These are phyloP conservation scores for Troilus luridus DNA, from an alignment of 2,888 invertebrate genomes.

Conservation along the genomic window DNA sequence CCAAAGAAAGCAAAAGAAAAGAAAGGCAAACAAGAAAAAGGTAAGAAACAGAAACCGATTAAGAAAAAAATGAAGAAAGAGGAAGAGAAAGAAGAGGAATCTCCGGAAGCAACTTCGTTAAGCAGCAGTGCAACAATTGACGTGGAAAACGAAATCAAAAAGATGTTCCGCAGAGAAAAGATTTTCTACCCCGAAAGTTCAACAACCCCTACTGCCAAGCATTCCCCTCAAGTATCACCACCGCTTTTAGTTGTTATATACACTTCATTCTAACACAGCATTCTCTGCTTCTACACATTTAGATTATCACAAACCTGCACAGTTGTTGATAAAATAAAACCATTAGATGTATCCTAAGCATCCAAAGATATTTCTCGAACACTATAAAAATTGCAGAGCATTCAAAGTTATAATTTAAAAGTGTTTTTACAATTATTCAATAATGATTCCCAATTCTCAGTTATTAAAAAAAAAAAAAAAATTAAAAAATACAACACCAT, in stretches of 20 bases:
- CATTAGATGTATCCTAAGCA: background rate
- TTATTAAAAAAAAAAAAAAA: background rate
- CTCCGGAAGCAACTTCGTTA: background rate
- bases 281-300: background rate
- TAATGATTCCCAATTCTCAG: background rate
- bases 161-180: background rate
- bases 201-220: background rate
- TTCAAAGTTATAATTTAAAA: background rate
- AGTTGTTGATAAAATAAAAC: background rate
- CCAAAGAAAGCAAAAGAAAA: background rate
- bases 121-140: background rate
- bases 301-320: background rate
- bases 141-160: background rate
- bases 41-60: background rate
- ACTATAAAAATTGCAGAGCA: background rate
- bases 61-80: background rate
- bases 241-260: background rate
- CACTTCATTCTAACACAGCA: background rate
- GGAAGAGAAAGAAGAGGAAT: background rate
- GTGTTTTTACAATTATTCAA: background rate
- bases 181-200: background rate
- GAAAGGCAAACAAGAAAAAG: background rate
- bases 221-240: background rate
- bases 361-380: background rate
- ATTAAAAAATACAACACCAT: background rate